Evolutionary conservation across 2,113 vertebrate genomes (phyloP), one percentile per base, ranked within the genome.

Genomic region (Phalacrocorax carbo): DNA sequence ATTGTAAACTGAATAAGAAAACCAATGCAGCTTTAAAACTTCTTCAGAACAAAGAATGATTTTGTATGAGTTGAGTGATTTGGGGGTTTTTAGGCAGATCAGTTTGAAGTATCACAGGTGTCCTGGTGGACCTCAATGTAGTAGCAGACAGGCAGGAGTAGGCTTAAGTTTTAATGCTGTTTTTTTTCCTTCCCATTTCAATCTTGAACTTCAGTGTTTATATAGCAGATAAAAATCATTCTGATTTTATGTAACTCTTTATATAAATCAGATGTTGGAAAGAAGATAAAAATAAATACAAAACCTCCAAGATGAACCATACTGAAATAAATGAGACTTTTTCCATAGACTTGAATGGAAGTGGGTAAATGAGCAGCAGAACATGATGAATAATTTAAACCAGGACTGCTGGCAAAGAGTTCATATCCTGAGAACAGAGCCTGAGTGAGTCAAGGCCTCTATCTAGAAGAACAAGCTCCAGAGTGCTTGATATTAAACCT

Each of bases 221-320:
- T 32, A 51, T 21, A 92, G 18, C 23, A 65, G 57, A 65, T 65
- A 92, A 90, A 82, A 82, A 58, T 71, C 8, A 36, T 44, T 64
- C 80, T 49, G n/a, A 57, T 71, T 72, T 95, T 72, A 71, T 64
- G 29, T 72, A 82, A 62, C 60, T 72, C 82, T 57, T 82, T 69
- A 94, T 40, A 78, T 75, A 82, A 89, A 66, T 94, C 77, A 92
- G 77, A 94, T 76, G 71, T 61, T 86, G 46, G 61, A 85, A 72
- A 90, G 54, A 81, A 82, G 20, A 82, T 11, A 44, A 48, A 79
- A 95, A 52, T 55, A 85, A 88, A 78, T 32, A 69, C 42, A 88
- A 85, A 64, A 78, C 61, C 46, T 66, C n/a, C 62, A 75, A 75
- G 46, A 70, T 42, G 15, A 92, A 78, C 61, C 29, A 34, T 70